These are phyloP conservation scores for Miniopterus natalensis DNA, from an alignment of 2,113 vertebrate genomes.

Conservation along the genomic window DNA sequence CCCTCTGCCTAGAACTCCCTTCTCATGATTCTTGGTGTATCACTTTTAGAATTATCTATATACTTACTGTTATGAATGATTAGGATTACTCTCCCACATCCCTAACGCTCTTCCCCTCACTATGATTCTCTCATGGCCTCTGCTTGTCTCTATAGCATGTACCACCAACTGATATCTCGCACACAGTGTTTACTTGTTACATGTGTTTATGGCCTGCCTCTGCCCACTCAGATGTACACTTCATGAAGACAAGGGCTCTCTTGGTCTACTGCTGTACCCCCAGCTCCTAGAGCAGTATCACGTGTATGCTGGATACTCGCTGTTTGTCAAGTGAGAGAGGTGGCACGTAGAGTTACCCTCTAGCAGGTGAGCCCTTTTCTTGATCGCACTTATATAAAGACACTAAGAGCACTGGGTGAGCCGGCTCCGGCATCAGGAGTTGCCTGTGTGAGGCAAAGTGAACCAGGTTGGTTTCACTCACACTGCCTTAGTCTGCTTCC, in stretches of 20 bases:
- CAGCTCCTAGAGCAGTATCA: no score
- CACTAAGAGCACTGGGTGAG: background rate
- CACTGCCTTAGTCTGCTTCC: background rate
- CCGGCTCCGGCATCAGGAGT: background rate
- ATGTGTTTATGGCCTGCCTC: background rate
- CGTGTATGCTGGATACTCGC: no score
- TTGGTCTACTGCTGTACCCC: no score
- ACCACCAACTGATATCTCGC: background rate
- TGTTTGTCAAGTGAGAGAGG: no score
- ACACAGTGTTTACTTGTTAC: background rate
- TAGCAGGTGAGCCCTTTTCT: background rate
- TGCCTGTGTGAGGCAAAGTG: background rate
- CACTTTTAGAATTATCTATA: background rate
- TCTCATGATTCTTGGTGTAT: background rate
- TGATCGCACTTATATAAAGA: background rate
- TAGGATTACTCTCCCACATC: no score
- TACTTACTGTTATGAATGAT: background rate
- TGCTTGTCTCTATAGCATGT: background rate
- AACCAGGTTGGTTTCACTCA: background rate
- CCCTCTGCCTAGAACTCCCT: background rate
- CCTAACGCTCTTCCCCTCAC: background rate
- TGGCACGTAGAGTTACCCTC: no score
- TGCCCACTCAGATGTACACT: background rate
- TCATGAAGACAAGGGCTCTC: no score
- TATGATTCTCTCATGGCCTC: background rate